Conservation (phyloP, 2,797 vertebrate species). For the Alcedo atthis region DNA sequence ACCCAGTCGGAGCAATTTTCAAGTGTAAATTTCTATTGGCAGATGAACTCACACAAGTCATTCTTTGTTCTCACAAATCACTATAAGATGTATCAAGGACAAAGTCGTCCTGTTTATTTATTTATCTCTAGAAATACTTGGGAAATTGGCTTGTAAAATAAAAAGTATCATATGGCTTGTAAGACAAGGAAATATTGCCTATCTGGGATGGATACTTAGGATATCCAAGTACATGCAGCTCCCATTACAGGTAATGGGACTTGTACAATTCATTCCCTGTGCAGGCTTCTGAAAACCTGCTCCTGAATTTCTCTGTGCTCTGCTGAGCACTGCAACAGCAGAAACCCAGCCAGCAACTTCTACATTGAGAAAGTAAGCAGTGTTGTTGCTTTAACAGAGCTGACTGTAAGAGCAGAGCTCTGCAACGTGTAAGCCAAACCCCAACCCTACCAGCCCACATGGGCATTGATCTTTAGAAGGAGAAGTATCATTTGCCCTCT, state of each 20-base stretch:
- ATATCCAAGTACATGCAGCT: background rate
- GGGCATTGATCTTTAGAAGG: background rate
- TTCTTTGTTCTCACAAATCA: constrained; percentile 47
- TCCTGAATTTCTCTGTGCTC: background rate
- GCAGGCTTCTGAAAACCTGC: background rate
- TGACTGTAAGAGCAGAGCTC: background rate
- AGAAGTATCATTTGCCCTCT: background rate
- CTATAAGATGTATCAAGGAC: constrained; percentile 25
- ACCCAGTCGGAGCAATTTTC: background rate
- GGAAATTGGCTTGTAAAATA: background rate
- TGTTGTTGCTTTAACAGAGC: background rate
- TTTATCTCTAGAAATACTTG: constrained; percentile 17
- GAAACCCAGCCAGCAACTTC: background rate
- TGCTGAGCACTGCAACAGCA: background rate
- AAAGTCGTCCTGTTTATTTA: constrained; percentile 18
- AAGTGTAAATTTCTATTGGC: constrained; percentile 68
- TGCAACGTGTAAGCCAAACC: background rate
- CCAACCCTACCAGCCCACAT: background rate
- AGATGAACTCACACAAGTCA: constrained; percentile 24
- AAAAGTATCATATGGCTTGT: background rate
- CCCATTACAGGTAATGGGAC: background rate
- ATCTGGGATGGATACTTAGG: background rate
- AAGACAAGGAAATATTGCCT: background rate
- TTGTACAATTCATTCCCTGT: background rate
- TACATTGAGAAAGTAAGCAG: background rate